Percentiles rank a stretch among this genome's conserved stretches.
phyloP scores from a whole-genome alignment of 1,140 invertebrate genomes.

The Cylas formicarius region DNA sequence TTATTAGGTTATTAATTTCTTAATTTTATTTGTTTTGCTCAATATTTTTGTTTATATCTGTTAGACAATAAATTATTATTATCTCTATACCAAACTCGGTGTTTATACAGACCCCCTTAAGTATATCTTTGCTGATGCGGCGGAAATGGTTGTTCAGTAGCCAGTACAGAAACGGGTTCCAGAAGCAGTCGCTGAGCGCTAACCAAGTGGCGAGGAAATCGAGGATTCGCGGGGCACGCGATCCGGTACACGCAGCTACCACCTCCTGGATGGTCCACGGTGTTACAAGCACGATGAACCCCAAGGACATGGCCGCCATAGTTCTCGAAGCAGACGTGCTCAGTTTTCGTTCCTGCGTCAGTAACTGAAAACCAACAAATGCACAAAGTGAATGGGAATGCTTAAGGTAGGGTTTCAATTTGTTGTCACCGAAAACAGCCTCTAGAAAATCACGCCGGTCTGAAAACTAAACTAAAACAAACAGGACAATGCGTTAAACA shows the following conservation, averaged over 20 bases:
- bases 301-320: slow-evolving; percentile 81
- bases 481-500: too few relatives aligned
- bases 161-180: slow-evolving; percentile 85
- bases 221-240: slow-evolving; percentile 66
- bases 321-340: slow-evolving; percentile 72
- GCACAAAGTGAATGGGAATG: background rate
- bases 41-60: too few relatives aligned
- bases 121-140: slow-evolving; percentile 66
- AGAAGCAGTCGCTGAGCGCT: slow-evolving; percentile 77
- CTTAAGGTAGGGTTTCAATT: too few relatives aligned
- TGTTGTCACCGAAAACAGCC: too few relatives aligned
- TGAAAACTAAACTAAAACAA: too few relatives aligned
- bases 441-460: too few relatives aligned
- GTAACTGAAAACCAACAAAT: slow-evolving; percentile 46
- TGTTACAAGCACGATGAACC: slow-evolving; percentile 82
- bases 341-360: slow-evolving; percentile 63
- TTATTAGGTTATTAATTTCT: too few relatives aligned
- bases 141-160: slow-evolving; percentile 77
- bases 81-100: background rate
- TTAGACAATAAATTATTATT: too few relatives aligned
- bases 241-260: slow-evolving; percentile 76
- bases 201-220: slow-evolving; percentile 80
- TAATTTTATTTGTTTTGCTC: too few relatives aligned
- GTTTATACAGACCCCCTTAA: slow-evolving; percentile 57
- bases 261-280: slow-evolving; percentile 85